Evolutionary conservation across 30 jellyfish, hydroid and myxozoan species (phyloP).

Genomic region (Phacellophora camtschatica): DNA sequence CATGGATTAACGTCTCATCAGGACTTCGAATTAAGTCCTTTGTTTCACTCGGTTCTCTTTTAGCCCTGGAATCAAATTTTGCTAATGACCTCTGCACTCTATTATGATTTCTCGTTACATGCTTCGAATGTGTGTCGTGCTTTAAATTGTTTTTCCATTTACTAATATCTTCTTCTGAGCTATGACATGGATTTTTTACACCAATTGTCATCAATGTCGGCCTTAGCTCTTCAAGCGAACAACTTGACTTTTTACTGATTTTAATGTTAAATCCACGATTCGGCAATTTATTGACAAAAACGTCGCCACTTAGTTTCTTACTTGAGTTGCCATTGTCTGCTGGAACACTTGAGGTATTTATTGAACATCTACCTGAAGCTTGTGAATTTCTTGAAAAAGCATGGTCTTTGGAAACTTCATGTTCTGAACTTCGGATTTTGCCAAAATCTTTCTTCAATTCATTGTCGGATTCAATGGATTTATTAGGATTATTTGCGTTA

Average conservation of each 20-base stretch:
- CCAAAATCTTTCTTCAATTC: neutral
- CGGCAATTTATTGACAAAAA: neutral
- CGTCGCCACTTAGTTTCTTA: neutral
- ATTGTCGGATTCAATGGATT: neutral
- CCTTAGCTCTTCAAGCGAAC: conserved; percentile 18
- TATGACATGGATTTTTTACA: neutral
- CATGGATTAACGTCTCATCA: neutral
- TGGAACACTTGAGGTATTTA: neutral
- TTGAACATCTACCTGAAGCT: too few species aligned
- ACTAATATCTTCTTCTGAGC: conserved; percentile 26
- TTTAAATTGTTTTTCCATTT: too few species aligned
- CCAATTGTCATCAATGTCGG: neutral
- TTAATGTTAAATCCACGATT: neutral
- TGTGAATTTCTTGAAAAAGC: neutral
- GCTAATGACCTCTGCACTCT: too few species aligned
- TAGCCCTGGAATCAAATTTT: too few species aligned
- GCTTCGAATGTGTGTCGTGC: too few species aligned
- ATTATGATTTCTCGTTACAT: too few species aligned
- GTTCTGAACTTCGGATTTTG: neutral
- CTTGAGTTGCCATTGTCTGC: neutral
- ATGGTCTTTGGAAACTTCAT: neutral
- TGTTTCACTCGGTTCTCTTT: too few species aligned
- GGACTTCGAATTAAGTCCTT: neutral
- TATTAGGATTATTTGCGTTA: neutral
- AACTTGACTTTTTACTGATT: neutral